Evolutionary conservation across 2,888 invertebrate genomes (phyloP), one percentile per base, ranked within the genome.

Genomic region (Sthenelais limicola): DNA sequence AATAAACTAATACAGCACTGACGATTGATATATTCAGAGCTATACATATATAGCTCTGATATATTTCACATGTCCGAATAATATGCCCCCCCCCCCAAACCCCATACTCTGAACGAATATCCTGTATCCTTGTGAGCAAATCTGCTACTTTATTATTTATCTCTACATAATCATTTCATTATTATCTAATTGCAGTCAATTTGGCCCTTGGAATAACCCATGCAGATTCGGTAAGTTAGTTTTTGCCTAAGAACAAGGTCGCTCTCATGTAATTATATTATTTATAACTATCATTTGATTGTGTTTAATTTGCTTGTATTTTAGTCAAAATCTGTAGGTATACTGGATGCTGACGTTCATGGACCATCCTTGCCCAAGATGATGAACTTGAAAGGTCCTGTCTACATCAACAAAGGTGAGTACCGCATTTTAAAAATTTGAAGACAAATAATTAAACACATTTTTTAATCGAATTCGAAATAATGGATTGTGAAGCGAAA

Each of bases 321-420:
- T 30, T 76, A 85, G 83, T 72, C 75, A 9, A 78, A 79, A 43
- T 76, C 76, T 79, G 91, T 98, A 74, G 98, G 97, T 0, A 88
- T 98, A 9, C 88, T 98, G 71, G 98, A 98, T 89, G 94, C 95
- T 0, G 98, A 98, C 88, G 93, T 98, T 12, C 97, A 95, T 88
- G 98, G 98, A 0, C 98, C 98, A 0, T 95, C 96, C 0, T 91
- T 97, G 77, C 97, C 97, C 0, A 90, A 93, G 32, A 94, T 98
- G 94, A 96, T 98, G 96, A 96, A 97, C 88, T 89, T 98, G 67
- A 90, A 91, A 47, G 94, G 94, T 48, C 92, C 93, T 76, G 96
- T 97, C 0, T 90, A 92, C 83, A 85, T 96, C 0, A 93, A 93
- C 84, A 90, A 93, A 76, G 87, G 90, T 90, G 83, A 79, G 81